Base-by-base conservation (phyloP, 2,113 vertebrate species). In the Esox niger region DNA sequence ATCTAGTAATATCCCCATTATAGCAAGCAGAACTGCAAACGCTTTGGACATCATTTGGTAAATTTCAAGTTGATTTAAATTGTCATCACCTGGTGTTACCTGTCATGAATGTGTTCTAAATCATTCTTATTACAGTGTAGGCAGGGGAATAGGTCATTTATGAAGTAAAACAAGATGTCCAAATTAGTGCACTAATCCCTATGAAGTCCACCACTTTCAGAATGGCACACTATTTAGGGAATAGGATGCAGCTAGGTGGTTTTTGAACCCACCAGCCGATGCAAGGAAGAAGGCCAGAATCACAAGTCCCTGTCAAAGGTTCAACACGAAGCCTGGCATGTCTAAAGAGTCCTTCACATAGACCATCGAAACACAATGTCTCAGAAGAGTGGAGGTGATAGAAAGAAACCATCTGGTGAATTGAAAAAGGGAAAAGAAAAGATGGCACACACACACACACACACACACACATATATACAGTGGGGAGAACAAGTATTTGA, bases 301-400 rank as follows among this genome's bases (percentile, higher is more conserved):
- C 57, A 59, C 29, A 59, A 59, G 57, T 59, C 29, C 57, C 29
- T 59, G 57, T 59, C 17, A 31, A 30, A 29, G 29, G 57, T 59
- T 59, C 57, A n/a, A 9, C 4, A 29, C 10, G 29, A 17, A 6
- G 29, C 25, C 29, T 6, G 7, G 29, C 57, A 15, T 17, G 9
- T 17, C 57, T 56, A 23, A 59, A 59, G 57, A 31, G 13, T 13
- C 57, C 27, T 17, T 59, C 57, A 59, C 29, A 8, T 29, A 0
- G 38, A 59, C 29, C 57, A 59, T 59, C 57, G 30, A 29, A 59
- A 30, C 57, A 59, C 30, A 62, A 56, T 47, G 6, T 43, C 66
- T 59, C 61, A 56, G 23, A 21, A 56, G 35, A 38, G 35, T 13
- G 35, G 35, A 38, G 35, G 35, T 3, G 9, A 38, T 13, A 59